Evolutionary conservation across 2,888 invertebrate species (phyloP), one percentile per base, ranked within the genome.

Genomic region (Rhaphigaster nebulosa): DNA sequence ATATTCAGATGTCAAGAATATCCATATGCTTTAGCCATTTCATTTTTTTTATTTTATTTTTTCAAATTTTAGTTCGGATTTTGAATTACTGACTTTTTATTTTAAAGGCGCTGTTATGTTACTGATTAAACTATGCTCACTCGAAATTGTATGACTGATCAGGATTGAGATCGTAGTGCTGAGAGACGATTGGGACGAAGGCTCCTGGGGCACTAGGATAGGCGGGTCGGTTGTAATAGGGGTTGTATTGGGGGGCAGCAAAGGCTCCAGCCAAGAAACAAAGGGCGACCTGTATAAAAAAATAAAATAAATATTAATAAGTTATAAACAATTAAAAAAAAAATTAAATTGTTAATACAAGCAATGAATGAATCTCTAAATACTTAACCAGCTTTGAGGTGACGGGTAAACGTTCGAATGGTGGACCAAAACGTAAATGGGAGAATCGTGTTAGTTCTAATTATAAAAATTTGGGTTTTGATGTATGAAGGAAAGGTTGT

Each of bases 71-170:
- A n/a, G 29, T 34, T 34, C 18, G 8, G 8, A 76, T 20, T 76
- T 20, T 15, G 26, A 60, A 60, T 60, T 4, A 23, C 3, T 54
- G 26, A 1, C n/a, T 60, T 76, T 38, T 38, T 38, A 5, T 34
- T n/a, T 50, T 87, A 15, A 65, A 50, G 38, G 29, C 76, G 54
- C 34, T 45, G 13, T 26, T 52, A 15, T 52, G n/a, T 70, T 38
- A 76, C 23, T 38, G 1, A 76, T 8, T 34, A 20, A 20, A 23
- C 26, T 45, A 60, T 88, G 91, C 92, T 92, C 92, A 93, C 93
- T 92, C 92, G 92, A 93, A 93, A 52, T 91, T 92, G 92, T 93
- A 93, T 87, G 93, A 93, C 89, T 93, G 93, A 70, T 93, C 93
- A 20, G 93, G 93, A 91, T 93, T 93, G 91, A 93, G 92, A 91